phyloP scores from a whole-genome alignment of 2,113 vertebrate genomes.

The Larimichthys polyactis region DNA sequence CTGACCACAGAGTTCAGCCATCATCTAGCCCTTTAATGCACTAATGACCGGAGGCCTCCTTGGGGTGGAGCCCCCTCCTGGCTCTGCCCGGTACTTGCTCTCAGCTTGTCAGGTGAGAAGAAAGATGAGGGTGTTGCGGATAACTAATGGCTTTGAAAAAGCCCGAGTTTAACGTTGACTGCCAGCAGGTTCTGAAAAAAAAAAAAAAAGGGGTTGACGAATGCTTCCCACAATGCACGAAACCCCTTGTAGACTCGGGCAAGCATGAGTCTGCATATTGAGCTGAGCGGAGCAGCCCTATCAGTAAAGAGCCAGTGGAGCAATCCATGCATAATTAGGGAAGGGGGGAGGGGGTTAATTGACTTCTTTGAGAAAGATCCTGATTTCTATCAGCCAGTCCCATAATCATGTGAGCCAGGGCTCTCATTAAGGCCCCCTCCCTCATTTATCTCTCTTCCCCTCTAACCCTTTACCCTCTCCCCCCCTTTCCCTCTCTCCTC shows the following conservation, averaged over 20 bases:
- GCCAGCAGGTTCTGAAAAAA: conserved; percentile 18
- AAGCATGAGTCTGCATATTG: conserved; percentile 74
- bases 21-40: conserved; percentile 60
- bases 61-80: conserved; percentile 70
- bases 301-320: conserved; percentile 72
- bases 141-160: conserved; percentile 34
- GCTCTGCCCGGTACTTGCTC: conserved; percentile 29
- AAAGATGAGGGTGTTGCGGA: conserved; percentile 5
- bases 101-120: conserved; percentile 36
- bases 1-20: conserved; percentile 73
- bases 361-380: conserved; percentile 78
- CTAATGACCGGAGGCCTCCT: conserved; percentile 61
- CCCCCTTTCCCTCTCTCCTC: conserved; percentile 14
- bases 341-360: conserved; percentile 73
- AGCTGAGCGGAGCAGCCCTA: conserved; percentile 63
- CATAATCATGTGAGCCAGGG: conserved; percentile 74
- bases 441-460: conserved; percentile 68
- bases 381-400: conserved; percentile 79
- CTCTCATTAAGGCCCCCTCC: conserved; percentile 69
- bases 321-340: conserved; percentile 74
- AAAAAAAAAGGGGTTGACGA: conserved; percentile 23
- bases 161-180: conserved; percentile 35
- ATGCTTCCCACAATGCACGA: conserved; percentile 48
- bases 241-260: conserved; percentile 39
- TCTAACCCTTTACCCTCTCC: conserved; percentile 43